Conservation (phyloP, 2,797 vertebrate species). For the Aldrovandia affinis region DNA sequence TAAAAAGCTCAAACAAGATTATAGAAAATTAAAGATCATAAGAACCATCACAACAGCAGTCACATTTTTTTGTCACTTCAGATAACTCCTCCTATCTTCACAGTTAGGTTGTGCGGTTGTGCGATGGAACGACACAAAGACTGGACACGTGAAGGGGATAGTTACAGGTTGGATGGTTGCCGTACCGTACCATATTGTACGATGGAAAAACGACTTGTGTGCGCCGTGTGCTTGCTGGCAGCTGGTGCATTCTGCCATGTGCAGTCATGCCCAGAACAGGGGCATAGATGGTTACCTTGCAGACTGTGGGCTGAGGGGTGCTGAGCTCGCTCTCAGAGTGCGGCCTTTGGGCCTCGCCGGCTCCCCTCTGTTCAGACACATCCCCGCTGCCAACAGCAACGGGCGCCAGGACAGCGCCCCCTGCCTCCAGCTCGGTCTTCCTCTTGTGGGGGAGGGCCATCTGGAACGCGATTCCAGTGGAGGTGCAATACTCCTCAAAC, state of each 20-base stretch:
- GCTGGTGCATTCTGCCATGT: neutral
- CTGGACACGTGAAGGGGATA: no score
- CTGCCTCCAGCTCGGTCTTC: conserved; percentile 54
- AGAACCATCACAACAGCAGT: no score
- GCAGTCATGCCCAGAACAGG: neutral
- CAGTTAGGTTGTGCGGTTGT: no score
- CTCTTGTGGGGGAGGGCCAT: conserved; percentile 78
- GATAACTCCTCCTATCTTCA: no score
- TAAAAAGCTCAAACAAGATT: no score
- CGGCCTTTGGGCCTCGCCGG: conserved; percentile 60
- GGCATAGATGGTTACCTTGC: conserved; percentile 60
- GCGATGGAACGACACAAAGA: no score
- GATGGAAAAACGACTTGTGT: no score
- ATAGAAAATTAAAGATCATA: no score
- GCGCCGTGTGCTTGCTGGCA: neutral
- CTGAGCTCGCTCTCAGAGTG: conserved; percentile 53
- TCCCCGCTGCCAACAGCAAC: conserved; percentile 26
- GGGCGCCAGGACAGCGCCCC: conserved; percentile 26
- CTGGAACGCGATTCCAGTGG: conserved; percentile 75
- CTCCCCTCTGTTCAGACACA: neutral
- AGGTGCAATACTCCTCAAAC: conserved; percentile 81
- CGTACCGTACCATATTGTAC: no score
- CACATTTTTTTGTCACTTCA: no score
- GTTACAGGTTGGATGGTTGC: no score
- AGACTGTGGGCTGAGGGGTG: conserved; percentile 40